Evolutionary conservation across 2,797 vertebrate genomes (phyloP), one percentile per base, ranked within the genome.

Genomic region (Sebastes iracundus): DNA sequence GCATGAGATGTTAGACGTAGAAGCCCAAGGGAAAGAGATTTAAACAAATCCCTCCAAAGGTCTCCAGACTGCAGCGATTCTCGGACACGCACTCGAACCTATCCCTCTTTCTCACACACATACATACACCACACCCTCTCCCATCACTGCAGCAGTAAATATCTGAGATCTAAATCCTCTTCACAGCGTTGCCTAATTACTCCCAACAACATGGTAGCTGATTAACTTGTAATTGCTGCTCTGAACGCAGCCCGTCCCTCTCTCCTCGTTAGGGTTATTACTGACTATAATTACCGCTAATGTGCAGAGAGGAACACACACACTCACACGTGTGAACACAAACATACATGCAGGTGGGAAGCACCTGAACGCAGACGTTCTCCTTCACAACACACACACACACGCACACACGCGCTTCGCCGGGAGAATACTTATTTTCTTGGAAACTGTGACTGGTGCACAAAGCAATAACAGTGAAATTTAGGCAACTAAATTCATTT

Each of bases 161-260:
- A 93, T 93, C 89, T 71, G 73, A 88, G 84, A 93, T 93, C 87
- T 87, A 83, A 89, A 94, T 91, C 94, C 93, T 97, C 96, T 97
- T 97, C 96, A 97, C 96, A 93, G 96, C 95, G 88, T 95, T 96
- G 85, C 96, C 96, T 98, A 98, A 99, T 98, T 99, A 98, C 97
- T 97, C 96, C 97, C 93, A 94, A 97, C 96, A 97, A 97, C 97
- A 97, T 97, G 97, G 97, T 97, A 97, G 97, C 97, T 98, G 97
- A 98, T 99, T 98, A 98, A 98, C 97, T 97, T 98, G 97, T 98
- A 98, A 99, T 98, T 97, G 97, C 96, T 97, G 97, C 96, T 98
- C 96, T 97, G 97, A 96, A 97, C 94, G 95, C 96, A 96, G 97
- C 96, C 95, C 94, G 97, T 98, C 97, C 97, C 97, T 96, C 95